Evolutionary conservation across 2,888 invertebrate species (phyloP).

Genomic region (Cephus runcator): DNA sequence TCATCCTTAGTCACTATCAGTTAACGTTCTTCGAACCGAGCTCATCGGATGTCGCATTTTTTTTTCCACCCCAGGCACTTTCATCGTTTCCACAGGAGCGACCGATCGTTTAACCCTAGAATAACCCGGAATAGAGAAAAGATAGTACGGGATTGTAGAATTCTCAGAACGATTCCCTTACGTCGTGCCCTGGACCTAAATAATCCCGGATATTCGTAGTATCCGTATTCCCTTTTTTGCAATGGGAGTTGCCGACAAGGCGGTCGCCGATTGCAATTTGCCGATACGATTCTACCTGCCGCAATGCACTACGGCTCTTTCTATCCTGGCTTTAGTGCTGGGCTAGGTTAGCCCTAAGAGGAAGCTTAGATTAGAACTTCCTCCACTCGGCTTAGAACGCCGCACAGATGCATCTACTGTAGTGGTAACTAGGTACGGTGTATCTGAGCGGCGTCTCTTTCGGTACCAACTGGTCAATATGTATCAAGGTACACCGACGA

Average conservation of each 20-base stretch:
- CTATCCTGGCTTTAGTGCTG: constrained; percentile 12
- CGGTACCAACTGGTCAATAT: constrained; percentile 39
- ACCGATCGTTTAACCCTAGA: background rate
- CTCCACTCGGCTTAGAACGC: background rate
- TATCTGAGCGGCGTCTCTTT: constrained; percentile 37
- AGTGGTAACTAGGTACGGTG: constrained; percentile 38
- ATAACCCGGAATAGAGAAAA: background rate
- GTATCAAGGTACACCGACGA: constrained; percentile 23
- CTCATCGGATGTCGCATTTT: background rate
- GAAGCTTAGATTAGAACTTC: background rate
- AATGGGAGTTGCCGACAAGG: constrained; percentile 52
- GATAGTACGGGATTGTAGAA: constrained; percentile 5
- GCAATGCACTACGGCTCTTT: constrained; percentile 31
- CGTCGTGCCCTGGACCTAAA: constrained; percentile 32
- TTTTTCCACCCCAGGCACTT: background rate
- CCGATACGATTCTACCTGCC: constrained; percentile 61
- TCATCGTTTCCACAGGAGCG: background rate
- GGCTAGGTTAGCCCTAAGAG: constrained; percentile 12
- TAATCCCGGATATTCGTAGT: constrained; percentile 44
- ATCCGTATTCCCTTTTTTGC: constrained; percentile 28
- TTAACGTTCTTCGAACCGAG: constrained; percentile 21
- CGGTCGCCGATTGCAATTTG: constrained; percentile 60
- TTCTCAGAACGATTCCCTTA: constrained; percentile 15
- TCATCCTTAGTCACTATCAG: constrained; percentile 7
- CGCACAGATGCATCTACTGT: constrained; percentile 39